Base-by-base conservation (phyloP, 2,797 vertebrate species). In the Lacerta viridis region DNA sequence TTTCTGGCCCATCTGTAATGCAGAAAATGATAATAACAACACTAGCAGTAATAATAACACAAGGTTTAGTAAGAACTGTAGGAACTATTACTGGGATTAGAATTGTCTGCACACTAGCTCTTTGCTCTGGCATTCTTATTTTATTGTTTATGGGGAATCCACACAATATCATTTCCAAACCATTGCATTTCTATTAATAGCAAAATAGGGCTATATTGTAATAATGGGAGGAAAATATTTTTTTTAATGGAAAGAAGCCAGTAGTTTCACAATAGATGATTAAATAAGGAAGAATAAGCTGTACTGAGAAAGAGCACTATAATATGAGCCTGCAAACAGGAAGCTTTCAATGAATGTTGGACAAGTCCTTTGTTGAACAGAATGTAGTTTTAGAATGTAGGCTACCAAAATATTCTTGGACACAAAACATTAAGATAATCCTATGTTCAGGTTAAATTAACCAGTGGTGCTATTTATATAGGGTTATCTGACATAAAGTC, bases 1-100 rank as follows among this genome's bases (percentile, higher is more conserved):
- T 23, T 43, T 77, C 69, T 18, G 3, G 92, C 92, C 89, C 10
- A 23, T 27, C 10, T 61, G 55, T 41, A n/a, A 75, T 71, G 80
- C n/a, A 25, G 55, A 66, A 18, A 18, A 74, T 17, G 23, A 59
- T 17, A 15, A 55, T 55, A 55, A 55, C 15, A 55, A 15, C 50
- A 55, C 50, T 55, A 55, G 3, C 50, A 55, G 50, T 55, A 55
- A 55, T 55, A 61, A 74, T 50, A 75, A 46, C 20, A 66, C 25
- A 90, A 89, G 78, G 7, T 84, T 61, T 71, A 9, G 36, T 36
- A 9, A 74, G 36, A 7, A 7, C 18, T 64, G 20, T 23, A 64
- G 61, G 29, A 69, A 83, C 4, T 2, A 18, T 66, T 39, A 25
- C 23, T 50, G 8, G 2, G 9, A 68, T 39, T 33, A 86, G 8